Conservation (phyloP, 2,797 vertebrate genomes). For the Anableps anableps region DNA sequence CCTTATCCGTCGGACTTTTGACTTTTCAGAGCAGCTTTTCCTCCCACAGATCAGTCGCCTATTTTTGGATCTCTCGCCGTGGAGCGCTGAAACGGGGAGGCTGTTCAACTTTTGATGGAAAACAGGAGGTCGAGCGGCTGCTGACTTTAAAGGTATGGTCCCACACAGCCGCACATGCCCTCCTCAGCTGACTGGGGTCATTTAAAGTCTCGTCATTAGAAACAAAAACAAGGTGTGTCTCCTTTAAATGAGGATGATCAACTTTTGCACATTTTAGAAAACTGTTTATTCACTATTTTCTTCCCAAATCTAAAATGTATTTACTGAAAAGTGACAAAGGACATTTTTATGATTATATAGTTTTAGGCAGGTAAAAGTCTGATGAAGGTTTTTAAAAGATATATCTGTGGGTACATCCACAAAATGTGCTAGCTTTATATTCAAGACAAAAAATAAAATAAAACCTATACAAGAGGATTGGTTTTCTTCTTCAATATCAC, state of each 20-base stretch:
- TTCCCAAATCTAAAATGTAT: background rate
- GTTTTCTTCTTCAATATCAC: background rate
- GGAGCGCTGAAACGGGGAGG: conserved; percentile 66
- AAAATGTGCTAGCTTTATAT: background rate
- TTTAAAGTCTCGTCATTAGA: background rate
- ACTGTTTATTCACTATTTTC: background rate
- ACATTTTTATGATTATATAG: background rate
- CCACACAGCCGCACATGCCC: background rate
- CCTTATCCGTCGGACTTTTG: conserved; percentile 59
- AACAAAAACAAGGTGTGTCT: background rate
- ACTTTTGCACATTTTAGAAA: background rate
- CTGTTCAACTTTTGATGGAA: conserved; percentile 86
- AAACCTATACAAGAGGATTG: background rate
- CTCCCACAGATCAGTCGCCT: conserved; percentile 59
- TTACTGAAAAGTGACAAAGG: background rate
- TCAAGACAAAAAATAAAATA: background rate
- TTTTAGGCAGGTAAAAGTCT: background rate
- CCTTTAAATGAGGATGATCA: background rate
- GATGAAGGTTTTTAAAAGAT: background rate
- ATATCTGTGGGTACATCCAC: background rate
- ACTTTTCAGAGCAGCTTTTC: conserved; percentile 48
- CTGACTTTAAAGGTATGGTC: conserved; percentile 82
- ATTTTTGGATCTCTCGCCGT: conserved; percentile 69
- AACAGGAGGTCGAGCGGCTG: conserved; percentile 77
- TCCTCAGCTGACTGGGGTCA: background rate